phyloP scores from a whole-genome alignment of 1,140 invertebrate genomes.

The Drosophila truncata region DNA sequence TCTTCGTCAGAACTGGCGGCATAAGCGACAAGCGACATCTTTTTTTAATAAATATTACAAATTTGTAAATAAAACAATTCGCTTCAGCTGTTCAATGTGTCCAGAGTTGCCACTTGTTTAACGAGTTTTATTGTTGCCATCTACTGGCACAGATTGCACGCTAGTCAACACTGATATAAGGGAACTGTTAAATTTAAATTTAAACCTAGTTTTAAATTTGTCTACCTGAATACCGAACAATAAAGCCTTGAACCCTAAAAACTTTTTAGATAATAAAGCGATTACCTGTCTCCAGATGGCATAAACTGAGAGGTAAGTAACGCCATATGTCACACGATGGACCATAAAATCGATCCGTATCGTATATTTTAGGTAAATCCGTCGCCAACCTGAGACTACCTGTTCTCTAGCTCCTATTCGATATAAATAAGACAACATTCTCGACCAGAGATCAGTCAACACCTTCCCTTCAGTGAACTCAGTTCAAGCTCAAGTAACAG shows the following conservation, averaged over 20 bases:
- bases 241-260: not conserved
- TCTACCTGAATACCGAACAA: not conserved
- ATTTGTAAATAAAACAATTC: conserved; percentile 8
- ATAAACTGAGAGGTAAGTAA: not conserved
- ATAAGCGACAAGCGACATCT: conserved; percentile 83
- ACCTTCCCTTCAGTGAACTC: not conserved
- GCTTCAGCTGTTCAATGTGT: conserved; percentile 8
- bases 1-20: conserved; percentile 81
- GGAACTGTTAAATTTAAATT: not conserved
- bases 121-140: not conserved
- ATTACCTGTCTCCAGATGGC: conserved; percentile 13
- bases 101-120: conserved; percentile 6
- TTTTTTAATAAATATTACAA: not conserved
- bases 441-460: conserved; percentile 14
- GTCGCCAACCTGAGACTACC: not conserved
- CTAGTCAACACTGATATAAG: conserved; percentile 1
- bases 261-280: not conserved
- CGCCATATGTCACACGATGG: not conserved
- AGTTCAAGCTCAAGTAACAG: not conserved
- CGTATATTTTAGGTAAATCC: conserved; percentile 10
- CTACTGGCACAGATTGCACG: not conserved
- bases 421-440: conserved; percentile 37
- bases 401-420: not conserved
- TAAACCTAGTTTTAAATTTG: not conserved
- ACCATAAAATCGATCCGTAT: conserved; percentile 10